These are phyloP conservation scores for Dicentrarchus labrax DNA, from an alignment of 2,113 vertebrate species.

Conservation along the genomic window DNA sequence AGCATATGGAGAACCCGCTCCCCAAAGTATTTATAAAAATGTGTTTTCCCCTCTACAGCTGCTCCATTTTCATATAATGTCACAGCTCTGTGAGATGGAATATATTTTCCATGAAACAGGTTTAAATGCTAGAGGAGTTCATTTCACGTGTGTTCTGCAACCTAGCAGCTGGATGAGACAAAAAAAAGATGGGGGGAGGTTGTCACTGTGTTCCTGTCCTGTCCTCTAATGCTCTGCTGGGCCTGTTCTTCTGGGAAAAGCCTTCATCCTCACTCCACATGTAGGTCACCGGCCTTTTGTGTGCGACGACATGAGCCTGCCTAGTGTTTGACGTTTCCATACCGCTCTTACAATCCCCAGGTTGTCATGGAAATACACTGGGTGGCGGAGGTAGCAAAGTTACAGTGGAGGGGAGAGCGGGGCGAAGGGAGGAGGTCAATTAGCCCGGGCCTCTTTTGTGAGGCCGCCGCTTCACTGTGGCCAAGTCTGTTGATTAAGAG, in stretches of 20 bases:
- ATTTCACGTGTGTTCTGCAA: slow-evolving; percentile 19
- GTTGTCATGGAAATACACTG: slow-evolving; percentile 85
- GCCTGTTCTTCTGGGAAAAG: slow-evolving; percentile 81
- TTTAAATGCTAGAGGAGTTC: slow-evolving; percentile 13
- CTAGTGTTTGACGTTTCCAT: slow-evolving; percentile 86
- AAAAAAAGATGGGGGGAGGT: slow-evolving; percentile 5
- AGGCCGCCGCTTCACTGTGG: slow-evolving; percentile 49
- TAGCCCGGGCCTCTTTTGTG: slow-evolving; percentile 77
- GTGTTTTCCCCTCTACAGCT: not conserved
- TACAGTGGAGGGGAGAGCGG: slow-evolving; percentile 71
- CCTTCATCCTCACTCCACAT: slow-evolving; percentile 74
- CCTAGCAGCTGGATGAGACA: slow-evolving; percentile 35
- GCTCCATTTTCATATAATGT: slow-evolving; percentile 8
- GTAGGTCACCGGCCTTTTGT: slow-evolving; percentile 82
- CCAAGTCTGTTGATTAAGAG: slow-evolving; percentile 67
- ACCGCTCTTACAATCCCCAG: slow-evolving; percentile 79
- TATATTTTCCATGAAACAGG: not conserved
- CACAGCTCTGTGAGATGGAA: not conserved
- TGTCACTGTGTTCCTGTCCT: slow-evolving; percentile 48
- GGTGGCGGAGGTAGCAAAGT: slow-evolving; percentile 67
- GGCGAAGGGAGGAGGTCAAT: slow-evolving; percentile 76
- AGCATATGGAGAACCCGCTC: not conserved
- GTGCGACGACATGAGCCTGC: slow-evolving; percentile 71
- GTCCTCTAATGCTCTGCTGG: slow-evolving; percentile 42
- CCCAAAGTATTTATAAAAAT: slow-evolving; percentile 5